Conservation (phyloP, 35 echinoderm and acorn worm genomes). For the Amphiura filiformis region DNA sequence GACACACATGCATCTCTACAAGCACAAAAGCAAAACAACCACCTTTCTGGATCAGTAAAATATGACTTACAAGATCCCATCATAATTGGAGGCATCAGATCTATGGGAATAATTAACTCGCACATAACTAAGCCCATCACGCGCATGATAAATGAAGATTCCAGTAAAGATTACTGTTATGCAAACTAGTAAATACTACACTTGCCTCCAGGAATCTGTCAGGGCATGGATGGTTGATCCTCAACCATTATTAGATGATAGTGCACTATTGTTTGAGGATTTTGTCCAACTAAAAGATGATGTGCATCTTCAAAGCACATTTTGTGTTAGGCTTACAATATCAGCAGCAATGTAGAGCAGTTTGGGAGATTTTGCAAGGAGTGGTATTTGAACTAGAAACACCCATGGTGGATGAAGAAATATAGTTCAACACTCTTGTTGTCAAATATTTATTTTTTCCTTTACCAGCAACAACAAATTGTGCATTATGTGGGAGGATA, state of each 20-base stretch:
- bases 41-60: conserved; percentile 26
- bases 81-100: conserved; percentile 40
- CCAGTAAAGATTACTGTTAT: conserved; percentile 25
- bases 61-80: conserved; percentile 48
- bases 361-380: no score
- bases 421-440: no score
- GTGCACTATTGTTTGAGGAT: conserved; percentile 49
- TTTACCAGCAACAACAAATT: no score
- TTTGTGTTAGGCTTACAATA: no score
- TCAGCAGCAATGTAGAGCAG: no score
- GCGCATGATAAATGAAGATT: conserved; percentile 42
- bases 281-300: conserved; percentile 35
- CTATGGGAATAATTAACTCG: conserved; percentile 52
- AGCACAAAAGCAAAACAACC: conserved; percentile 17
- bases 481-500: no score
- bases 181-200: conserved; percentile 43
- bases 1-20: background rate
- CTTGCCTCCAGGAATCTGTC: conserved; percentile 37
- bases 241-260: conserved; percentile 31
- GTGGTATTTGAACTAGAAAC: no score
- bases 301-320: no score
- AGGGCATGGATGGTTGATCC: conserved; percentile 21
- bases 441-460: no score
- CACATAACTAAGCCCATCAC: conserved; percentile 57
- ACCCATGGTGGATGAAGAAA: no score